A percentile compares a stretch with the other conserved stretches of the same genome.
These are phyloP conservation scores for Hydrotaea diabolus DNA, from an alignment of 2,888 invertebrate species.

Conservation along the genomic window DNA sequence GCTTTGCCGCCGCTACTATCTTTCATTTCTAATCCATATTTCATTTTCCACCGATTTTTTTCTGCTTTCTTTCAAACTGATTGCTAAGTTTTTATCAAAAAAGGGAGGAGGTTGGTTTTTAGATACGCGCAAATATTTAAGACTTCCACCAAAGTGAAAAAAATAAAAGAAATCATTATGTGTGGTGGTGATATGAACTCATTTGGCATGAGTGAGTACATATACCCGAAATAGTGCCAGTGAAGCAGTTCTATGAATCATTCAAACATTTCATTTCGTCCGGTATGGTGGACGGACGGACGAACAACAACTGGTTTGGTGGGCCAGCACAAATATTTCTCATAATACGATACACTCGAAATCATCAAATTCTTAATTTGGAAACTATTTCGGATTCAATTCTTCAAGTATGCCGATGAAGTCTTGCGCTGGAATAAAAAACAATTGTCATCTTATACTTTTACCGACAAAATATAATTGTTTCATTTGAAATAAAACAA, in stretches of 20 bases:
- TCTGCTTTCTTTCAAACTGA: slow-evolving; percentile 18
- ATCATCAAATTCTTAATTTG: neutral
- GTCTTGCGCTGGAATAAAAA: too few species aligned
- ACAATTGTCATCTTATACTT: too few species aligned
- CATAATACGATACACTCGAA: neutral
- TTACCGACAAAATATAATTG: too few species aligned
- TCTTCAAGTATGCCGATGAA: too few species aligned
- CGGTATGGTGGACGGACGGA: neutral
- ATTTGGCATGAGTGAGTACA: slow-evolving; percentile 40
- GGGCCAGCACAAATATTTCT: neutral
- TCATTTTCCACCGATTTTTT: too few species aligned
- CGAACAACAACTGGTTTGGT: slow-evolving; percentile 42
- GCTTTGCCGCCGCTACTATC: slow-evolving; percentile 42
- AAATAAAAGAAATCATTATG: slow-evolving; percentile 22
- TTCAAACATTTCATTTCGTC: neutral
- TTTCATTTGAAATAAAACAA: too few species aligned
- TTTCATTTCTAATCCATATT: slow-evolving; percentile 44
- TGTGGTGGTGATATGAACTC: slow-evolving; percentile 51
- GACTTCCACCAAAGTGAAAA: slow-evolving; percentile 8
- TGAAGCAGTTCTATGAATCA: slow-evolving; percentile 53
- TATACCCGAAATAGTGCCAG: neutral
- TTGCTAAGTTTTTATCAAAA: slow-evolving; percentile 28
- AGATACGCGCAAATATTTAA: slow-evolving; percentile 3
- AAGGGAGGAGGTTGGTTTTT: slow-evolving; percentile 33
- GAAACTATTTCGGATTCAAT: too few species aligned